Evolutionary conservation across 2,113 vertebrate species (phyloP), one percentile per base, ranked within the genome.

Genomic region (Chloebia gouldiae): DNA sequence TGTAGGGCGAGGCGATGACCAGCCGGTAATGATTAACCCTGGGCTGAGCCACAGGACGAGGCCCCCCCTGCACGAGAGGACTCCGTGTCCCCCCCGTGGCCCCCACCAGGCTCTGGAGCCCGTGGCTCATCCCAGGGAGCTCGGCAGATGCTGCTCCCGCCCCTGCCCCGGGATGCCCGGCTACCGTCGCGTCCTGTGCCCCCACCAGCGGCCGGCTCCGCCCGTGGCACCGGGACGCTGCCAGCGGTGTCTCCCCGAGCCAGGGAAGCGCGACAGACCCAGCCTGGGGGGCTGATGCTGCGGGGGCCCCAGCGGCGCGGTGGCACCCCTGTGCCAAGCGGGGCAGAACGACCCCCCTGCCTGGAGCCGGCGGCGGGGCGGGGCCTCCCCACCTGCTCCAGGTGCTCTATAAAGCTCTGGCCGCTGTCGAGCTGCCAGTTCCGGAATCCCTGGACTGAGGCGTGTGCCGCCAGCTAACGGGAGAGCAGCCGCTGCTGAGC

Each of bases 361-460:
- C 8, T 0, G 37, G 82, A 86, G 76, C 86, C 4, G 2, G 33
- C 3, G 1, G 57, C 3, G 10, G 96, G 94, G 94, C 82, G 94
- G 91, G 83, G 93, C 94, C 27, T 81, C 72, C n/a, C 21, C 89
- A 93, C 94, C 93, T 88, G 91, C 83, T 18, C 80, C 86, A 93
- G 94, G 96, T 95, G 94, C 77, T 86, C 83, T 95, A 96, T 96
- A 96, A 96, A 96, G 86, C 91, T 77, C 20, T 47, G 2, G 42
- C 73, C 15, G 6, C 90, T 12, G 72, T 13, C 2, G 31, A 59
- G 72, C 72, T 3, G 10, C 70, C 93, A 90, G 91, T 93, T 95
- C 86, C 91, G 60, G 70, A 79, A 79, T 79, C 31, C 6, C 45
- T 11, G n/a, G 19, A 19, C 4, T 2, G 15, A 19, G 0, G 22